Base-by-base conservation (phyloP, 1,140 invertebrate genomes). In the Pissodes strobi region DNA sequence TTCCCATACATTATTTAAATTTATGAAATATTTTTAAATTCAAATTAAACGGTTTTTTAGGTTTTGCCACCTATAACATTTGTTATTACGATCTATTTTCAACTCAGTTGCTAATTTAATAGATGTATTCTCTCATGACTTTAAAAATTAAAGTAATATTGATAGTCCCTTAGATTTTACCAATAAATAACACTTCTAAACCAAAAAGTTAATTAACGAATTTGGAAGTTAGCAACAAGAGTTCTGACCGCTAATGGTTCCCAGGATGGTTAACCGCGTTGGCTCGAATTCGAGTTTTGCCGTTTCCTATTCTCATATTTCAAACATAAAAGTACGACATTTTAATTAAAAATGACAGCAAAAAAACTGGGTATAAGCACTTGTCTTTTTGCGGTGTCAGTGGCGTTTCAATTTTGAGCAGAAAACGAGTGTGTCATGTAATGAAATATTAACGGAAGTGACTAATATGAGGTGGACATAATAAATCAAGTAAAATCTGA, bases 291-390 rank as follows among this genome's bases (percentile, higher is more conserved):
- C 58, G 27, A 39, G 58, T 52, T 43, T 51, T 22, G 15, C 30
- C 58, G 46, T 38, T 52, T 49, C 45, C 58, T 61, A 59, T 45
- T 59, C 56, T 41, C 58, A 61, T 61, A 61, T 61, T 61, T 61
- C 58, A 61, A 61, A 61, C 34, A 41, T 51, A 34, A 61, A 61
- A 61, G 43, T 61, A 22, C 48, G 58, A 61, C 58, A 25, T 45
- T 61, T 61, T 61, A 61, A 61, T 61, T 61, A 55, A 61, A 61
- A 61, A 52, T 41, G 45, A 49, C 58, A 61, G 43, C 46, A 46
- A 45, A 61, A 51, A 49, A 61, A 52, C 58, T 41, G 45, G 25
- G 6, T 9, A 49, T 49, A 51, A 39, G 34, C 45, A 49, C 18
- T 61, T 51, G 27, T 30, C 23, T 10, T 19, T 34, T 57, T 43